phyloP scores from a whole-genome alignment of 1,140 invertebrate species.

The Habropoda laboriosa region DNA sequence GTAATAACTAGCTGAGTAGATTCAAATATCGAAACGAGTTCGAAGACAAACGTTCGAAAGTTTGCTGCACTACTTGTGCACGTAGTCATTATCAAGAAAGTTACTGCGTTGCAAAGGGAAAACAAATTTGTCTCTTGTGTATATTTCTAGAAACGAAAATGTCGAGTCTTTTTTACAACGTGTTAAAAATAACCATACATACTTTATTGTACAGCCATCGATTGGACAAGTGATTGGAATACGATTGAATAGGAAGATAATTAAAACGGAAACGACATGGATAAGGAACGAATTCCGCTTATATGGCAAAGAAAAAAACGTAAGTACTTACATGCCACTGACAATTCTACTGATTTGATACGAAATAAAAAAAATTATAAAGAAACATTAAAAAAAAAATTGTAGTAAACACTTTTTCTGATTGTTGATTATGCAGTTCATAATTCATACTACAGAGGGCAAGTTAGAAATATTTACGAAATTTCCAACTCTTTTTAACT shows the following conservation, averaged over 20 bases:
- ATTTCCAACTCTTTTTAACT: not conserved
- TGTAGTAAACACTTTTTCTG: not conserved
- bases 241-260: not conserved
- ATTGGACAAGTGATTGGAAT: not conserved
- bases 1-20: too few relatives aligned
- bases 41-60: not conserved
- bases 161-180: not conserved
- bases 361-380: not conserved
- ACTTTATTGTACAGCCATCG: not conserved
- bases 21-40: not conserved
- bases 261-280: not conserved
- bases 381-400: not conserved
- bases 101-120: not conserved
- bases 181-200: not conserved
- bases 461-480: not conserved
- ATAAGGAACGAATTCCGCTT: constrained; percentile 31
- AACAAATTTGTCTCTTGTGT: not conserved
- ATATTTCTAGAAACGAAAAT: not conserved
- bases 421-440: not conserved
- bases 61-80: not conserved
- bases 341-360: not conserved
- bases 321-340: constrained; percentile 30
- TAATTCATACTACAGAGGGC: too few relatives aligned
- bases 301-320: constrained; percentile 29
- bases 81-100: not conserved